phyloP scores from a whole-genome alignment of 2,888 invertebrate genomes.

The Drosophila prostipennis region DNA sequence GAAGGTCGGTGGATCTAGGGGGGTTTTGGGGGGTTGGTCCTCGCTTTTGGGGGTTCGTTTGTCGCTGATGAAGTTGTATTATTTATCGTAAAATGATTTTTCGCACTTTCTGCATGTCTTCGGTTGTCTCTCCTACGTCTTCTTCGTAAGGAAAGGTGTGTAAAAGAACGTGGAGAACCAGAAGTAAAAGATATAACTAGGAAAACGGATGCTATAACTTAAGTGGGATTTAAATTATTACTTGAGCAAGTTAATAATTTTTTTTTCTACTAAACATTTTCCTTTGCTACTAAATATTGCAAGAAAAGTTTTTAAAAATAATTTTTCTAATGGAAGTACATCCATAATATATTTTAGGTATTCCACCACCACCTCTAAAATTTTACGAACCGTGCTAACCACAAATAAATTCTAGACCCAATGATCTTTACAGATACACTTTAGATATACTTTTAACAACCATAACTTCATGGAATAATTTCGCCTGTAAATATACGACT shows the following conservation, averaged over 20 bases:
- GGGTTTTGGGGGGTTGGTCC: background rate
- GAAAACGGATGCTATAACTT: conserved; percentile 3
- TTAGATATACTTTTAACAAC: conserved; percentile 8
- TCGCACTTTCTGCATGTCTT: conserved; percentile 54
- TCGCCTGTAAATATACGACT: conserved; percentile 9
- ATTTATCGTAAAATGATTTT: conserved; percentile 64
- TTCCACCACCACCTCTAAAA: background rate
- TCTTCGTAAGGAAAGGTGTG: conserved; percentile 13
- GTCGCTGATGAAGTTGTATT: conserved; percentile 73
- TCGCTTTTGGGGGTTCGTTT: conserved; percentile 35
- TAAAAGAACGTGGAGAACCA: background rate
- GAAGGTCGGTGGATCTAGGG: background rate
- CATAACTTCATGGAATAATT: conserved; percentile 19
- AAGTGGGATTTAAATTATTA: background rate
- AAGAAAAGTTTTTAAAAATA: no score
- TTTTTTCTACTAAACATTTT: no score
- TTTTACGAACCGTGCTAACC: conserved; percentile 15
- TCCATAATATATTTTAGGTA: no score
- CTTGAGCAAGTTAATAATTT: no score
- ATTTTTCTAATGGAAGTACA: no score
- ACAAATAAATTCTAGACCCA: conserved; percentile 4
- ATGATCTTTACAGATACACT: conserved; percentile 13
- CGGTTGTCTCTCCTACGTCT: conserved; percentile 18
- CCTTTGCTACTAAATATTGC: no score
- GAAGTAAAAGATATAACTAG: background rate